Conservation (phyloP, 2,797 vertebrate species). For the Mormyrus hasselquistii region DNA sequence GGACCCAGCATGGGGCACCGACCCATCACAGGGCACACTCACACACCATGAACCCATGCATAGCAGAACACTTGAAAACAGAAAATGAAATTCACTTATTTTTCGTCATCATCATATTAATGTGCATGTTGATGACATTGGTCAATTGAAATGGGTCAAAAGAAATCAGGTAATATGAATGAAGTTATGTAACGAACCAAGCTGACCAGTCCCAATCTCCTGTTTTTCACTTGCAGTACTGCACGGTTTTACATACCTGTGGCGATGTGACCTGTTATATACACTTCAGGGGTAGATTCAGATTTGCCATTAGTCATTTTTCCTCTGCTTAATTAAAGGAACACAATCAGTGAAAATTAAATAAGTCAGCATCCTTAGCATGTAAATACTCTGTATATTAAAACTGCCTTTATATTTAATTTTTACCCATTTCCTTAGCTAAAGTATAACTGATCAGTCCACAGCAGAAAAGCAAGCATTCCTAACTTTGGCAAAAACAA, state of each 20-base stretch:
- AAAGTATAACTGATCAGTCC: background rate
- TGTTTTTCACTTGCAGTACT: too few species aligned
- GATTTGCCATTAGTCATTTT: background rate
- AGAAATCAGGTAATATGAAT: background rate
- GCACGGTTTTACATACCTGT: background rate
- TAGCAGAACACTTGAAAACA: background rate
- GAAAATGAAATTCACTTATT: background rate
- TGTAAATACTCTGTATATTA: background rate
- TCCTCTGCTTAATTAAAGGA: background rate
- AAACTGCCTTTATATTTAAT: background rate
- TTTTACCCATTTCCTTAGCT: background rate
- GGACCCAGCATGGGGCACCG: background rate
- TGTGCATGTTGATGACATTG: background rate
- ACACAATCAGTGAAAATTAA: background rate
- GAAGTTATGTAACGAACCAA: background rate
- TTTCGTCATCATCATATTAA: background rate
- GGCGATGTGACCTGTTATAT: background rate
- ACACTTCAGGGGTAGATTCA: background rate
- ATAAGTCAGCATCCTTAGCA: background rate
- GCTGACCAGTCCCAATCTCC: too few species aligned
- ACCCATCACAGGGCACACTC: background rate
- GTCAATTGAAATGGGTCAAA: background rate
- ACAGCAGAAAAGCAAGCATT: background rate
- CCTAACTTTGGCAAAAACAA: background rate
- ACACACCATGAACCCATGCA: background rate